Conservation (phyloP, 1,140 invertebrate genomes). For the Aleiodes sp. region DNA sequence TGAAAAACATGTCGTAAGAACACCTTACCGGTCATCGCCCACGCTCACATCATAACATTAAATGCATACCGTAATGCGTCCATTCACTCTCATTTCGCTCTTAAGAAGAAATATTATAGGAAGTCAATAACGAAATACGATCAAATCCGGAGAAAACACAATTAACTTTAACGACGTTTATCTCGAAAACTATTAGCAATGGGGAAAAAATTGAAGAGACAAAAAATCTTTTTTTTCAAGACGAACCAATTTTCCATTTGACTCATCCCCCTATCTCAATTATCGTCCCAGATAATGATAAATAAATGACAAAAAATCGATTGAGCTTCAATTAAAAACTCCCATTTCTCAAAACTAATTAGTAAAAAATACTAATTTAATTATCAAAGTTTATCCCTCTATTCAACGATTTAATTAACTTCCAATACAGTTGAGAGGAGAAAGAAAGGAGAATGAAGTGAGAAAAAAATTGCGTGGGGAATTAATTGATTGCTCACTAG, state of each 20-base stretch:
- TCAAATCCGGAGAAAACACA: no score
- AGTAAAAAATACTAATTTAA: slow-evolving; percentile 14
- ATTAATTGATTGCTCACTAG: slow-evolving; percentile 16
- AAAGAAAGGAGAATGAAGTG: neutral
- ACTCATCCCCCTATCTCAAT: no score
- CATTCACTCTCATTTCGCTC: slow-evolving; percentile 28
- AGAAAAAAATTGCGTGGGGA: slow-evolving; percentile 5
- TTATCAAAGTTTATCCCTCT: slow-evolving; percentile 19
- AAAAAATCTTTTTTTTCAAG: no score
- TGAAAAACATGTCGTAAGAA: slow-evolving; percentile 42
- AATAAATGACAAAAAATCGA: no score
- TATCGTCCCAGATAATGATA: no score
- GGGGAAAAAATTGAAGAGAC: no score
- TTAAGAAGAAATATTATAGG: slow-evolving; percentile 18
- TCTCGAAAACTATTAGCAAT: no score
- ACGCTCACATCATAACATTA: slow-evolving; percentile 26
- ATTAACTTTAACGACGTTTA: no score
- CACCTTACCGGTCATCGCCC: slow-evolving; percentile 42
- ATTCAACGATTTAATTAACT: slow-evolving; percentile 23
- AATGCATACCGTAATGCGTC: neutral
- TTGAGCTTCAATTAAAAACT: no score
- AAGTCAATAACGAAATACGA: no score
- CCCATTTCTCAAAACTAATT: no score
- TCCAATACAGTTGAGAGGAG: slow-evolving; percentile 13
- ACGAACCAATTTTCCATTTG: no score